Evolutionary conservation across 2,797 vertebrate genomes (phyloP).

Genomic region (Euphonia xanthogaster): DNA sequence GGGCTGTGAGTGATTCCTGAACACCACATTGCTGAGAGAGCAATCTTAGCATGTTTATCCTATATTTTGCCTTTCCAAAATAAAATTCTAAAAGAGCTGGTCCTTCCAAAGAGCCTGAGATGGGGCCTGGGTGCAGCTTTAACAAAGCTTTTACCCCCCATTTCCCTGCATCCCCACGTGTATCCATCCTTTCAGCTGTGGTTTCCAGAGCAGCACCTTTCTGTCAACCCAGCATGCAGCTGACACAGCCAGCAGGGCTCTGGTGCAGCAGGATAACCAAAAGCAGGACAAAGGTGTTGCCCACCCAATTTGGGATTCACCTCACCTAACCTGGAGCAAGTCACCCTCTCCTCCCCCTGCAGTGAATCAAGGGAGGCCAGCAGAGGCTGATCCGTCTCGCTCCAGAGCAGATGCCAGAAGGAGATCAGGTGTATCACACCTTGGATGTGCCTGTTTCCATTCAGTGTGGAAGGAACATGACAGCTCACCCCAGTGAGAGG

Average conservation of each 20-base stretch:
- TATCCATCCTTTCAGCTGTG: not conserved
- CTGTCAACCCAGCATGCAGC: accelerated
- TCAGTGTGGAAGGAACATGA: not conserved
- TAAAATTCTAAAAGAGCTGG: not conserved
- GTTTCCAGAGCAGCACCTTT: not conserved
- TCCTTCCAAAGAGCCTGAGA: not conserved
- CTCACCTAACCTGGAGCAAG: not conserved
- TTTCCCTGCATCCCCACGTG: accelerated
- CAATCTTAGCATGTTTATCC: not conserved
- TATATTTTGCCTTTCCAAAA: not conserved
- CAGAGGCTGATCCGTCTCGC: not conserved
- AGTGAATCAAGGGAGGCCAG: not conserved
- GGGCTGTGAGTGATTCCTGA: not conserved
- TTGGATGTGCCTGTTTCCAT: not conserved
- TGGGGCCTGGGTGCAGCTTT: not conserved
- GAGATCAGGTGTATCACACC: not conserved
- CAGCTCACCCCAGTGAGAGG: not conserved
- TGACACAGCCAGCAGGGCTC: not conserved
- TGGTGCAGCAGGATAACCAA: accelerated
- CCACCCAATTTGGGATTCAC: not conserved
- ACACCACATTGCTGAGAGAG: not conserved
- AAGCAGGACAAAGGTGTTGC: not conserved
- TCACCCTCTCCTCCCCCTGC: accelerated
- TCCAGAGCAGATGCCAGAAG: slow-evolving; percentile 36
- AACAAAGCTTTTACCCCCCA: not conserved